Evolutionary conservation across 2,888 invertebrate genomes (phyloP).

Genomic region (Epinotia bilunana): DNA sequence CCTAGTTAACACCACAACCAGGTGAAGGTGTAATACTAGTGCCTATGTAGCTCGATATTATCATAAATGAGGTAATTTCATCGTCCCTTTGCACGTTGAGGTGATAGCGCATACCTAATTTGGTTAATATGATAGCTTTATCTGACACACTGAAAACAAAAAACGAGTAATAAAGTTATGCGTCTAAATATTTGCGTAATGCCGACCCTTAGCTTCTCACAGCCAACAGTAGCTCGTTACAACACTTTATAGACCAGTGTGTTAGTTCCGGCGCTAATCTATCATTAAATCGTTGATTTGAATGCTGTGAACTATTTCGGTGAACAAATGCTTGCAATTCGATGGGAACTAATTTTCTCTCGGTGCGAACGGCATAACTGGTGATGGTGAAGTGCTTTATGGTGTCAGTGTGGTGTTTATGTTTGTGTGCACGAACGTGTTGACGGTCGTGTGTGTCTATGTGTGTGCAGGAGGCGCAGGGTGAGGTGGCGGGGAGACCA

Average conservation of each 20-base stretch:
- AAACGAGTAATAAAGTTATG: background rate
- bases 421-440: conserved; percentile 49
- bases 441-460: conserved; percentile 60
- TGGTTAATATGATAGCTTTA: background rate
- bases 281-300: conserved; percentile 35
- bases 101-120: background rate
- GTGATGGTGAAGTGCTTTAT: conserved; percentile 48
- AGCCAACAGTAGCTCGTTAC: conserved; percentile 12
- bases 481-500: conserved; percentile 84
- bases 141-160: background rate
- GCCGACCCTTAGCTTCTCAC: conserved; percentile 21
- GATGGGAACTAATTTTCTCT: conserved; percentile 44
- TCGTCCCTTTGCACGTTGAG: background rate
- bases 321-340: conserved; percentile 42
- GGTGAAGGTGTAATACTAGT: background rate
- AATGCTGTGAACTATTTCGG: conserved; percentile 41
- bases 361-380: conserved; percentile 40
- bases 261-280: conserved; percentile 30
- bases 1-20: background rate
- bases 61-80: background rate
- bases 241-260: conserved; percentile 18
- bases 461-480: conserved; percentile 71
- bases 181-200: conserved; percentile 4
- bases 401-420: conserved; percentile 50
- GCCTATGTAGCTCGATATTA: background rate